These are phyloP conservation scores for Xenus cinereus DNA, from an alignment of 2,113 vertebrate species.

Conservation along the genomic window DNA sequence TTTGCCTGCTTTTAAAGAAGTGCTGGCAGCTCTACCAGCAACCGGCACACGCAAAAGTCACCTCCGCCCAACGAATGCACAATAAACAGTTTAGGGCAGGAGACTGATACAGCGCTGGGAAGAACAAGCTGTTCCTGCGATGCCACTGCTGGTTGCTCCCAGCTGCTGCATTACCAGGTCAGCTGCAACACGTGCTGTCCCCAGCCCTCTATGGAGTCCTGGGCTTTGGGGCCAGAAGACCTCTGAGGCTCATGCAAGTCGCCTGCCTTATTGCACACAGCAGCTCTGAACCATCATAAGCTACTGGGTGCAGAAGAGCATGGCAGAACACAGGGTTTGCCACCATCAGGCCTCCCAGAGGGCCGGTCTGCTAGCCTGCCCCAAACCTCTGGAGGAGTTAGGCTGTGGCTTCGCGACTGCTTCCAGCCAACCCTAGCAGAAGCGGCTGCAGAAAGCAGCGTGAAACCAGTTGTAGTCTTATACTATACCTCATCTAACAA, in stretches of 20 bases:
- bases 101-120: not conserved
- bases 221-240: not conserved
- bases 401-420: fast-evolving
- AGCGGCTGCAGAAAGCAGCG: not conserved
- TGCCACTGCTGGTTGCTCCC: not conserved
- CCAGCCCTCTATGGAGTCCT: not conserved
- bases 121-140: not conserved
- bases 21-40: not conserved
- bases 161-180: not conserved
- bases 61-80: not conserved
- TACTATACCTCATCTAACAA: not conserved
- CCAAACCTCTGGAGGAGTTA: not conserved
- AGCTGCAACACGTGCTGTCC: not conserved
- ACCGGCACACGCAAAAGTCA: not conserved
- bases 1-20: not conserved
- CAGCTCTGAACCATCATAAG: not conserved
- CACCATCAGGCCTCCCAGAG: fast-evolving
- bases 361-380: not conserved
- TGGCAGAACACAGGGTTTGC: not conserved
- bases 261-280: not conserved
- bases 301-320: not conserved
- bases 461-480: not conserved
- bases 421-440: not conserved
- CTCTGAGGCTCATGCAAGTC: not conserved
- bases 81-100: not conserved